Percentiles rank a stretch among this genome's conserved stretches.
Evolutionary conservation across 2,113 vertebrate genomes (phyloP).

Genomic region (Pelecanus crispus): DNA sequence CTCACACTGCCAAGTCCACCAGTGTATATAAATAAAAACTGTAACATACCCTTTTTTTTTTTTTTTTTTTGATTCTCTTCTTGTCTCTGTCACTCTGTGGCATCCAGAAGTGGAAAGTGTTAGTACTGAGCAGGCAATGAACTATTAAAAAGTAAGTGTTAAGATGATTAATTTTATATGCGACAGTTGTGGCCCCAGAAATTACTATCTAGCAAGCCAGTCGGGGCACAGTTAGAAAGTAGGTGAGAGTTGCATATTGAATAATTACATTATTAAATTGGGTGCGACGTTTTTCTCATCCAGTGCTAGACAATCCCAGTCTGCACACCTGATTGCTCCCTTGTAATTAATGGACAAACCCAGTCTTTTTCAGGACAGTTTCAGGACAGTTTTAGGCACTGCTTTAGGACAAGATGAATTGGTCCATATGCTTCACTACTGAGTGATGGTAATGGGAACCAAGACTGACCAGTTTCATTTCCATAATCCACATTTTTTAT

Average conservation of each 20-base stretch:
- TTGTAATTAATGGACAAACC: neutral
- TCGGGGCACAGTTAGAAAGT: neutral
- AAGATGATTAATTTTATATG: neutral
- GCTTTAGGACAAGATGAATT: neutral
- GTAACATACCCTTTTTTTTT: rapidly evolving
- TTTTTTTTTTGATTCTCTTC: neutral
- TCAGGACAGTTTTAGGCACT: neutral
- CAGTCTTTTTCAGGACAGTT: neutral
- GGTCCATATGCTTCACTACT: neutral
- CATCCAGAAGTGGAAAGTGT: neutral
- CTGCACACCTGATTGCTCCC: neutral
- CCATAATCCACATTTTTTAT: rapidly evolving
- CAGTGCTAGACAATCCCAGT: neutral
- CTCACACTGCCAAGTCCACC: neutral
- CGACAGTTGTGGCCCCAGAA: neutral
- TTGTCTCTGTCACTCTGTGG: neutral
- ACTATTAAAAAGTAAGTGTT: neutral
- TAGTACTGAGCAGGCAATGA: neutral
- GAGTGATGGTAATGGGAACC: rapidly evolving
- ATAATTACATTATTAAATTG: neutral
- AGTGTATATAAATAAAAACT: neutral
- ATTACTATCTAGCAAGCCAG: neutral
- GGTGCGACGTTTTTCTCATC: neutral
- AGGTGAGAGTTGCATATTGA: neutral
- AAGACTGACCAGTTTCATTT: neutral